Conservation (phyloP, 2,888 invertebrate genomes). For the Heliconius ethilla region DNA sequence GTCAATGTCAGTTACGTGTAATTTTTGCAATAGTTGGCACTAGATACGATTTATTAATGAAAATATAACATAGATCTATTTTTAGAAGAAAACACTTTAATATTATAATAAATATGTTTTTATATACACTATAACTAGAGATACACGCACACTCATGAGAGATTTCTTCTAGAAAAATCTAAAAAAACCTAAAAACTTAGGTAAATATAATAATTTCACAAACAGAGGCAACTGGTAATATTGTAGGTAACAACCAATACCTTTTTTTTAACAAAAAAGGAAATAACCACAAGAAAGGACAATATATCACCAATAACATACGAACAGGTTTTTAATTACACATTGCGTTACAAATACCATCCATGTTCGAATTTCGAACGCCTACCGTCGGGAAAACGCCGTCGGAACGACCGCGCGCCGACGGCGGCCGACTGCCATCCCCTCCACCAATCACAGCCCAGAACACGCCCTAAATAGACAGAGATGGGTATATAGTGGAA, state of each 20-base stretch:
- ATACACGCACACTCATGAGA: not conserved
- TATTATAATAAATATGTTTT: not conserved
- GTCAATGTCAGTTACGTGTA: not conserved
- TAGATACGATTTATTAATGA: not conserved
- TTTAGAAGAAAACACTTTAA: not conserved
- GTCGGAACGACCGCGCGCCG: constrained; percentile 70
- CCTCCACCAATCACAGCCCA: constrained; percentile 72
- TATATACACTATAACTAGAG: not conserved
- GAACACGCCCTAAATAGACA: constrained; percentile 70
- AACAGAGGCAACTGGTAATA: not conserved
- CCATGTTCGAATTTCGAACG: constrained; percentile 66
- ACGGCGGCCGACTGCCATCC: constrained; percentile 63
- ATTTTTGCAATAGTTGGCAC: not conserved
- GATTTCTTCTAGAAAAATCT: not conserved
- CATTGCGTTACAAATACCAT: constrained; percentile 41
- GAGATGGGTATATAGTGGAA: constrained; percentile 60
- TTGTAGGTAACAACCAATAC: constrained; percentile 12
- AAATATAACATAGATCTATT: not conserved
- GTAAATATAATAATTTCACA: not conserved
- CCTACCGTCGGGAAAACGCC: constrained; percentile 78
- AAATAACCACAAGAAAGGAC: constrained; percentile 18
- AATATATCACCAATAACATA: constrained; percentile 26
- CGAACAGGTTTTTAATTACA: constrained; percentile 23
- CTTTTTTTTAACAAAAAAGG: constrained; percentile 11
- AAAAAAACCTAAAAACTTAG: not conserved